Conservation (phyloP, 1,140 invertebrate species). For the Drosophila sp. region DNA sequence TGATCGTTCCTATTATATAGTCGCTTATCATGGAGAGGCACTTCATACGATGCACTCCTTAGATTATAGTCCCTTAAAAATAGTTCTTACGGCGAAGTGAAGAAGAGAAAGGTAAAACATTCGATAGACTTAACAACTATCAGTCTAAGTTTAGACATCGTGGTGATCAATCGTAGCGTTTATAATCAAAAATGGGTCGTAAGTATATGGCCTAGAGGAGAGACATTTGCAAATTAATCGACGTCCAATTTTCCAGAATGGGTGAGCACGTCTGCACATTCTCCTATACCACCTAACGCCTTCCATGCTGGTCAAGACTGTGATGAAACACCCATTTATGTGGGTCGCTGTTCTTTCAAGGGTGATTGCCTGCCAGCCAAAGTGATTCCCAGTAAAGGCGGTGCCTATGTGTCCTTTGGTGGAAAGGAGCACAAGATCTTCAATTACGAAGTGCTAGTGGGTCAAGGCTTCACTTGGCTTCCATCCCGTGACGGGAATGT, state of each 20-base stretch:
- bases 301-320: not conserved
- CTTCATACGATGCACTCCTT: no score
- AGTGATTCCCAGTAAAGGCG: not conserved
- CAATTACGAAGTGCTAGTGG: not conserved
- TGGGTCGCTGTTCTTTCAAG: not conserved
- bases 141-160: no score
- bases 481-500: not conserved
- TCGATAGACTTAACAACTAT: no score
- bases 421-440: not conserved
- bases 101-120: no score
- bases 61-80: no score
- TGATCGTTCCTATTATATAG: no score
- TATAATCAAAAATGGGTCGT: no score
- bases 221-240: no score
- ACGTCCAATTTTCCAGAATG: conserved; percentile 51
- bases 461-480: not conserved
- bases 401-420: not conserved
- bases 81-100: no score
- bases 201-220: no score
- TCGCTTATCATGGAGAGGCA: no score
- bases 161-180: no score
- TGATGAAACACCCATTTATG: not conserved
- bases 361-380: not conserved
- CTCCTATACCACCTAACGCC: not conserved
- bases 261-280: conserved; percentile 60